Evolutionary conservation across 2,888 invertebrate genomes (phyloP).

Genomic region (Parelbella ahira): DNA sequence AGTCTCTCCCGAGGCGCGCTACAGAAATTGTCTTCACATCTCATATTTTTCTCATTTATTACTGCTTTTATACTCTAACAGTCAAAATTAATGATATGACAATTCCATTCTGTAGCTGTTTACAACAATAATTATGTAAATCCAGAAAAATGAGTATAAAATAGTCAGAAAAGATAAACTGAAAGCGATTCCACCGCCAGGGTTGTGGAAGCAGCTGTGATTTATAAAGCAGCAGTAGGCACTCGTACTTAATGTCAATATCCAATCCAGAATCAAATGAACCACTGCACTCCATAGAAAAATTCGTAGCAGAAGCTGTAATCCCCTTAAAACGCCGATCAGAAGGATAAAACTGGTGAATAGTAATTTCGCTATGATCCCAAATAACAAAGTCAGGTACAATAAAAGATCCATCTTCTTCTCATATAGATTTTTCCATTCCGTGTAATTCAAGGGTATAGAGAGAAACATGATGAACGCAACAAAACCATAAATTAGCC

Average conservation of each 20-base stretch:
- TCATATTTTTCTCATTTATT: too few species aligned
- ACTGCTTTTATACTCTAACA: slow-evolving; percentile 34
- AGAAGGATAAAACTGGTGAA: slow-evolving; percentile 36
- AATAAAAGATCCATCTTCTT: slow-evolving; percentile 37
- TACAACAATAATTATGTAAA: slow-evolving; percentile 35
- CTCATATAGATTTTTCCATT: slow-evolving; percentile 37
- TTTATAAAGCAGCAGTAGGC: slow-evolving; percentile 36
- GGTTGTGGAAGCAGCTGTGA: slow-evolving; percentile 36
- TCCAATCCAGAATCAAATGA: slow-evolving; percentile 37
- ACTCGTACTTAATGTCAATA: slow-evolving; percentile 30
- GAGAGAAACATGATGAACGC: slow-evolving; percentile 35
- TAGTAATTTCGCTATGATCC: slow-evolving; percentile 31
- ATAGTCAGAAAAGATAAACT: slow-evolving; percentile 29
- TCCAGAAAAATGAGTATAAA: slow-evolving; percentile 36
- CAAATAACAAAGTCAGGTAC: slow-evolving; percentile 33
- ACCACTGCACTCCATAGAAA: slow-evolving; percentile 37
- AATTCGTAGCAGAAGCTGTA: slow-evolving; percentile 30
- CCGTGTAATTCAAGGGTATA: slow-evolving; percentile 32
- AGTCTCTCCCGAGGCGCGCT: too few species aligned
- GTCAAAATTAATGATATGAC: slow-evolving; percentile 36
- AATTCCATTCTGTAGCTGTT: slow-evolving; percentile 39
- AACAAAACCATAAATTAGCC: slow-evolving; percentile 38
- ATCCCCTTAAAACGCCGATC: slow-evolving; percentile 31
- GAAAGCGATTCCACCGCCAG: slow-evolving; percentile 32
- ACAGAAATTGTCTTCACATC: too few species aligned